Evolutionary conservation across 2,797 vertebrate species (phyloP), one percentile per base, ranked within the genome.

Genomic region (Anniella stebbinsi): DNA sequence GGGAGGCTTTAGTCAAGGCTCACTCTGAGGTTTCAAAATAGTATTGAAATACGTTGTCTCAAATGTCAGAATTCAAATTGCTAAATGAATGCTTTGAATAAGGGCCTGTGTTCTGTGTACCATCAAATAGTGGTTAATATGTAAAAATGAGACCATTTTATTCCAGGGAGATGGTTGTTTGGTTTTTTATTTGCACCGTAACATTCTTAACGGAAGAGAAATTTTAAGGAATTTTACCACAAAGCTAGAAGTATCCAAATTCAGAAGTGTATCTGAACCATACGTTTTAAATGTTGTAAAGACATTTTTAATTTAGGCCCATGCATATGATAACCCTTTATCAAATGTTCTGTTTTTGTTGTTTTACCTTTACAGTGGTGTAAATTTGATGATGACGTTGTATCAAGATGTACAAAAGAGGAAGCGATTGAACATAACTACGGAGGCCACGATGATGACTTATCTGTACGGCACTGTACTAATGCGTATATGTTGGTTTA

Each of bases 401-500:
- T 99, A 88, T 99, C 99, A 0, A 97, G 99, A 88, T 99, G 99
- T 96, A 99, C 99, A 63, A 99, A 99, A 94, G 99, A 99, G 95
- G 99, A 99, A 94, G 99, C 99, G 15, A 99, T 99, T 45, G 99
- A 99, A 86, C 99, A 99, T 97, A 99, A 99, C 97, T 99, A 99
- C 0, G 99, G 99, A 0, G 99, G 99, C 12, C 99, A 99, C 0
- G 99, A 99, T 0, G 99, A 99, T 0, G 99, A 99, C 96, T 97
- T 99, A 60, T 99, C 99, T 0, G 99, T 99, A 72, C 98, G 99
- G 75, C 99, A 99, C 96, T 99, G 99, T 97, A 99, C 99, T 1
- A 99, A 99, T 0, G 99, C 99, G 0, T 99, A 99, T 96, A 99
- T 99, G 99, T 96, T 99, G 97, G 99, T 99, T 81, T 99, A 99